Evolutionary conservation across 2,797 vertebrate genomes (phyloP).

Genomic region (Xiphophorus birchmanni): DNA sequence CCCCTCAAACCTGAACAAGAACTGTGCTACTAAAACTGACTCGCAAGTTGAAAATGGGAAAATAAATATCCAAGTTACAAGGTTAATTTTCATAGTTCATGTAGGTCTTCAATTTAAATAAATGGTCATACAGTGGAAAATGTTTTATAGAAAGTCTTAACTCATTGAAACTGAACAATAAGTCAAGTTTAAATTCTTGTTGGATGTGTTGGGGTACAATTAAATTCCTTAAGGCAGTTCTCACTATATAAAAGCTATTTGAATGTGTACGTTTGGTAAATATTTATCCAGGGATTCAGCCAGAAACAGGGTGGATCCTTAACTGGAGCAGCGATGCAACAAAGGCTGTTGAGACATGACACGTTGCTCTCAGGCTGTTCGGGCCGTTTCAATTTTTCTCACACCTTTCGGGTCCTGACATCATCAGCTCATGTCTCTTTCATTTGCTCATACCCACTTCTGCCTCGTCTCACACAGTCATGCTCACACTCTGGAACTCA

Average conservation of each 20-base stretch:
- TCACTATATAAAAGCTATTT: background rate
- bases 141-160: background rate
- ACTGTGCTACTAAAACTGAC: background rate
- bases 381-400: slow-evolving; percentile 13
- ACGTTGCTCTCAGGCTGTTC: background rate
- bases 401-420: slow-evolving; percentile 11
- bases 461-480: slow-evolving; percentile 27
- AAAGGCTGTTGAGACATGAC: background rate
- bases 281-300: background rate
- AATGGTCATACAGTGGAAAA: background rate
- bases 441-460: background rate
- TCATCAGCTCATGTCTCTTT: slow-evolving; percentile 6
- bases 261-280: background rate
- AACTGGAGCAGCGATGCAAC: background rate
- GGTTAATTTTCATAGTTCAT: background rate
- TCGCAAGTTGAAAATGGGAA: background rate
- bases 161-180: background rate
- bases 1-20: background rate
- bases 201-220: background rate
- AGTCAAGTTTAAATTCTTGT: background rate
- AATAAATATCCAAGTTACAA: background rate
- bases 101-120: background rate
- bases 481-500: slow-evolving; percentile 20
- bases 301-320: background rate
- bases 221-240: too few species aligned